Percentiles rank a stretch among this genome's conserved stretches.
phyloP scores from a whole-genome alignment of 2,888 invertebrate genomes.

The Thysanoteuthis rhombus region DNA sequence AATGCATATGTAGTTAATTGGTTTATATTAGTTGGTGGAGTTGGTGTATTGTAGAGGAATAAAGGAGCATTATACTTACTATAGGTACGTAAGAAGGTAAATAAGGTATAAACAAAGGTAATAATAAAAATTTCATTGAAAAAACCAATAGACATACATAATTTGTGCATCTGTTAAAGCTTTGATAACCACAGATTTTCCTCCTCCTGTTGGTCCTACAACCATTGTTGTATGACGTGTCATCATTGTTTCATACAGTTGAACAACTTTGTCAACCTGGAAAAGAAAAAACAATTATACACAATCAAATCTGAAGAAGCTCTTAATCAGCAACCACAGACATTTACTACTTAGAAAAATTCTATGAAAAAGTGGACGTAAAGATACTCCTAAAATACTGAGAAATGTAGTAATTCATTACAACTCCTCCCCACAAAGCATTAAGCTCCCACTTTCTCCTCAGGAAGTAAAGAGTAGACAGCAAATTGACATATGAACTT shows the following conservation, averaged over 20 bases:
- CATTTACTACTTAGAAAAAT: not conserved
- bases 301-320: not conserved
- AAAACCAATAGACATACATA: slow-evolving; percentile 49
- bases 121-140: not conserved
- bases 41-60: too few relatives aligned
- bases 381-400: too few relatives aligned
- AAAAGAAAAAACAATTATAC: slow-evolving; percentile 16
- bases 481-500: too few relatives aligned
- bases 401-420: too few relatives aligned
- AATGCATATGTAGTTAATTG: too few relatives aligned
- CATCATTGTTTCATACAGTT: slow-evolving; percentile 94
- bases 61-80: not conserved
- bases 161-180: slow-evolving; percentile 83
- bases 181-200: slow-evolving; percentile 86
- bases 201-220: slow-evolving; percentile 92
- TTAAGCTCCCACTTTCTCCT: too few relatives aligned
- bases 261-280: slow-evolving; percentile 87
- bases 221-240: slow-evolving; percentile 91
- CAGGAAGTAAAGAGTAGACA: too few relatives aligned
- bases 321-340: not conserved
- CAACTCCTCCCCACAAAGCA: too few relatives aligned
- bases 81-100: not conserved
- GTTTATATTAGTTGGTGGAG: too few relatives aligned
- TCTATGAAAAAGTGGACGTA: not conserved
- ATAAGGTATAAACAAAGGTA: not conserved